These are phyloP conservation scores for Bembecia ichneumoniformis DNA, from an alignment of 2,888 invertebrate genomes.

Conservation along the genomic window DNA sequence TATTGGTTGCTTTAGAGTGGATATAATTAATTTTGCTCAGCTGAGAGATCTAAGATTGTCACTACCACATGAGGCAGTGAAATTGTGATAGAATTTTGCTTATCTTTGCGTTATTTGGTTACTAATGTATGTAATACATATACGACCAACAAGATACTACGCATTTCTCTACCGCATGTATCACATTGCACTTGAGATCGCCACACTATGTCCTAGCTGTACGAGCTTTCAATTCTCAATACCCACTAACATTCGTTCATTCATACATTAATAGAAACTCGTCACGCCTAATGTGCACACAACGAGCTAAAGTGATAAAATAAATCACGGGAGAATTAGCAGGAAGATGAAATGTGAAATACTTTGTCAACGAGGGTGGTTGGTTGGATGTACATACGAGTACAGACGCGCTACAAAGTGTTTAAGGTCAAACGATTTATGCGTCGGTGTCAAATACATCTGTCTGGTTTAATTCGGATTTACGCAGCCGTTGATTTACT, in stretches of 20 bases:
- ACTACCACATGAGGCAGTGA: too few species aligned
- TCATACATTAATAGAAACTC: background rate
- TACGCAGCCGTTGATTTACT: conserved; percentile 42
- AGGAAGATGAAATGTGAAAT: conserved; percentile 20
- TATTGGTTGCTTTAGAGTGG: too few species aligned
- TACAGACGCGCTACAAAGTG: conserved; percentile 9
- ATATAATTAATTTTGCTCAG: too few species aligned
- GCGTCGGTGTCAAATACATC: conserved; percentile 32
- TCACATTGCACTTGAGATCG: conserved; percentile 32
- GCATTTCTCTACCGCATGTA: conserved; percentile 9
- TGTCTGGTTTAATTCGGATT: conserved; percentile 51
- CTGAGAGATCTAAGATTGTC: too few species aligned
- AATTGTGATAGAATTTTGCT: too few species aligned
- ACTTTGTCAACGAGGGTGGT: conserved; percentile 23
- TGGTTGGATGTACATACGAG: background rate
- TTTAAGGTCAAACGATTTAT: conserved; percentile 53
- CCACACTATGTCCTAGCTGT: conserved; percentile 5
- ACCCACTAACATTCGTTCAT: background rate
- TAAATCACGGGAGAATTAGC: conserved; percentile 26
- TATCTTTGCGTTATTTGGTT: too few species aligned
- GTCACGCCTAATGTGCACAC: conserved; percentile 8
- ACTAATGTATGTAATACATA: too few species aligned
- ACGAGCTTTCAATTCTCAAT: conserved; percentile 7
- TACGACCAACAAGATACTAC: background rate
- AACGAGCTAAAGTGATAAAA: conserved; percentile 13